Percentiles rank a stretch among this genome's conserved stretches.
phyloP scores from a whole-genome alignment of 2,888 invertebrate genomes.

The Pachydiplax longipennis region DNA sequence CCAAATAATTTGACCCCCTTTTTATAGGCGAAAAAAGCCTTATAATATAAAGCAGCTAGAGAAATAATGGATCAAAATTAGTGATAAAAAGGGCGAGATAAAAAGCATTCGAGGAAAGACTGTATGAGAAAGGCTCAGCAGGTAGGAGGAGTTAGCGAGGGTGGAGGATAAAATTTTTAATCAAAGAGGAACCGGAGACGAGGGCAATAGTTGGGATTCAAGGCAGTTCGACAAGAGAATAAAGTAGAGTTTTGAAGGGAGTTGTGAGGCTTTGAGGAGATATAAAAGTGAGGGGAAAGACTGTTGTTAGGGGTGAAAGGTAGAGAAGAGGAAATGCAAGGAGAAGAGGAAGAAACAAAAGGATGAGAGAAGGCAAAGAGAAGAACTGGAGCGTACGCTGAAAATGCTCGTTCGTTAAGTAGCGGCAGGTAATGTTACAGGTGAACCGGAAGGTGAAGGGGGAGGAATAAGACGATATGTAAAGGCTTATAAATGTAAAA shows the following conservation, averaged over 20 bases:
- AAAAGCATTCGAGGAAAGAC: not conserved
- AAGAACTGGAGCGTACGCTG: too few relatives aligned
- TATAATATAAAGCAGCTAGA: not conserved
- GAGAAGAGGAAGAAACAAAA: not conserved
- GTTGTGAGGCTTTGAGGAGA: not conserved
- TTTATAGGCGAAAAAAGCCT: too few relatives aligned
- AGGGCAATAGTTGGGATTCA: not conserved
- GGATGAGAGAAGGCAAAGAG: not conserved
- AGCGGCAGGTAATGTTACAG: too few relatives aligned
- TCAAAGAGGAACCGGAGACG: not conserved
- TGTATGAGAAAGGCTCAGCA: not conserved
- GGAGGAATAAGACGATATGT: too few relatives aligned
- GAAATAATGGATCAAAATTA: not conserved
- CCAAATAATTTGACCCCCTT: too few relatives aligned
- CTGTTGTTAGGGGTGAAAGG: not conserved
- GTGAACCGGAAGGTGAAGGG: too few relatives aligned
- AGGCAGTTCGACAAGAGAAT: not conserved
- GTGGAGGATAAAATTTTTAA: not conserved
- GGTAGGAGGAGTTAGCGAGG: not conserved
- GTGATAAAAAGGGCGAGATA: not conserved
- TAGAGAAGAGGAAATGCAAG: not conserved
- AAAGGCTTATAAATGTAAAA: too few relatives aligned
- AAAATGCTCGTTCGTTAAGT: too few relatives aligned
- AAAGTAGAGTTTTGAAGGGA: not conserved
- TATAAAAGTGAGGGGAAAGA: not conserved